Conservation (phyloP, 2,113 vertebrate species). For the Pluvialis apricaria region DNA sequence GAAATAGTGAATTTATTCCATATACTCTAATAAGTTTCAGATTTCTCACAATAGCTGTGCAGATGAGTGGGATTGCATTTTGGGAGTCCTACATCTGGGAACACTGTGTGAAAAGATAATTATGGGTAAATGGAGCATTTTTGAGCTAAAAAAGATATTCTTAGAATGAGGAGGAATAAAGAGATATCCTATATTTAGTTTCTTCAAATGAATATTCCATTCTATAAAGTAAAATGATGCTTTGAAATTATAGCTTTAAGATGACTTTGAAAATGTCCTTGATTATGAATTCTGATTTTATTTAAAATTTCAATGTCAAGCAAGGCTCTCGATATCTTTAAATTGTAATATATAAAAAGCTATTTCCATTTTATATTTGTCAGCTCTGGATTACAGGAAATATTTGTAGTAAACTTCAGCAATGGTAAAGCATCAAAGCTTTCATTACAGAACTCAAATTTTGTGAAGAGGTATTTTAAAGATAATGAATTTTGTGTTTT, state of each 20-base stretch:
- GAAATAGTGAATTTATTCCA: neutral
- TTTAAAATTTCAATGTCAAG: neutral
- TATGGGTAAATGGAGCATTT: conserved; percentile 20
- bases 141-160: neutral
- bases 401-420: neutral
- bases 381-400: neutral
- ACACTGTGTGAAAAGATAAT: conserved; percentile 21
- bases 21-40: neutral
- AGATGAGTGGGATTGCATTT: neutral
- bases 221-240: neutral
- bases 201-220: neutral
- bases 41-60: neutral
- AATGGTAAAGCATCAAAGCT: neutral
- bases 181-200: conserved; percentile 23
- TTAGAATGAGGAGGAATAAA: neutral
- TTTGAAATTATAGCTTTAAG: conserved; percentile 12
- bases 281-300: neutral
- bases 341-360: neutral
- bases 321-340: neutral
- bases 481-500: neutral
- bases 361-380: neutral
- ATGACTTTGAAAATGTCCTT: neutral
- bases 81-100: conserved; percentile 11
- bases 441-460: neutral
- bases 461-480: neutral